Evolutionary conservation across 2,113 vertebrate species (phyloP), one percentile per base, ranked within the genome.

Genomic region (Quiscalus mexicanus): DNA sequence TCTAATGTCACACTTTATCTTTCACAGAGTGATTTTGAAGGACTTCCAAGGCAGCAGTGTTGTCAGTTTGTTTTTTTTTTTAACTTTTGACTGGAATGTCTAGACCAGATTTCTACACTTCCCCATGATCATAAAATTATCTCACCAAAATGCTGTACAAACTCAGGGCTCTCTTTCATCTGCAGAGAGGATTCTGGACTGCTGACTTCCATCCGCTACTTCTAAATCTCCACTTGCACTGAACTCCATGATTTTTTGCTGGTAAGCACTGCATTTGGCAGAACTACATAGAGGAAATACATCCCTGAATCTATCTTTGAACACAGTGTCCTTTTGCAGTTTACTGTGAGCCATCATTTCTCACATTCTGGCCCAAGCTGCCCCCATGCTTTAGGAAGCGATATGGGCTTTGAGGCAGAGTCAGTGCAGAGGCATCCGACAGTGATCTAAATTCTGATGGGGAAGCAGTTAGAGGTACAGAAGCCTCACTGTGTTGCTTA

Each of bases 91-190:
- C 49, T 71, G 23, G 45, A 87, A 86, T 68, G 81, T 68, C 73
- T 84, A 39, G 49, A 85, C 52, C 7, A 58, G 42, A 52, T 74
- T n/a, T 89, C 84, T 96, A 5, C 50, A 84, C 69, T 95, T 97
- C 87, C 70, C 58, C 85, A 25, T 8, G 47, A 96, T 85, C 76
- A 69, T 79, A 82, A 87, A 81, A 53, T 53, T 81, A 80, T 94
- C 58, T 86, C 8, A 2, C 49, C n/a, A 86, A 84, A 96, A 84
- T 7, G 6, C 88, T 93, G 44, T 58, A 63, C 71, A 97, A 96
- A 95, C 81, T 89, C 23, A 58, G 42, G 55, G 15, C 35, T 97
- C 67, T 47, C 55, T 95, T 97, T 93, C 82, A 84, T 85, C 84
- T 59, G 52, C 50, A 91, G 93, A 86, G 49, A 84, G 19, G 4